Base-by-base conservation (phyloP, 2,113 vertebrate genomes). In the Scytalopus superciliaris region DNA sequence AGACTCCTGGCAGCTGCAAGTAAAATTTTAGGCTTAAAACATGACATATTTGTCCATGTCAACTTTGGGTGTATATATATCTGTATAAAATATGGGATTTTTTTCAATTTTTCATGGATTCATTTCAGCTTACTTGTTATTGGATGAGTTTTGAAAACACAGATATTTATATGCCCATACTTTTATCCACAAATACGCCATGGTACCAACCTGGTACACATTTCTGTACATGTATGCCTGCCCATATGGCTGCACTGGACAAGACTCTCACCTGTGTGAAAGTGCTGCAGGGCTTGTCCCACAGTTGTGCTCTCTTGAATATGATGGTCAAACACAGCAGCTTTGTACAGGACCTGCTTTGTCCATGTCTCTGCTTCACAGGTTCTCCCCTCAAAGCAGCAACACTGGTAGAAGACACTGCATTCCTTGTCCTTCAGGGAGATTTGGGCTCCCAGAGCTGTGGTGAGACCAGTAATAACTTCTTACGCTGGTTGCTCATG, bases 401-500 rank as follows among this genome's bases (percentile, higher is more conserved):
- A 27, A 7, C 2, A 1, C 12, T 47, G 5, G 15, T 63, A 42
- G 27, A 55, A 33, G 9, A 35, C 23, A 31, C 1, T 1, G 1
- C 8, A 30, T 75, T 50, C 8, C 0, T 13, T 35, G n/a, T 40
- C 22, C 18, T 14, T 49, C 52, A 30, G 31, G 13, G 19, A 59
- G 7, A 57, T 30, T 13, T 12, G 8, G 7, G 35, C 5, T 89
- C 18, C 9, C 47, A n/a, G 19, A 59, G 30, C 9, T 75, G 16
- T 1, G 0, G 24, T n/a, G 21, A 63, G 50, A 31, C 2, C 7
- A 30, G 12, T 39, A 49, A 27, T 24, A 45, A 13, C 24, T 67
- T 73, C 37, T 57, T 39, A 67, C 14, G n/a, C 25, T 2, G 1
- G 3, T 9, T 84, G 11, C 30, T 59, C 19, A 9, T 47, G 27